Evolutionary conservation across 2,797 vertebrate genomes (phyloP), one percentile per base, ranked within the genome.

Genomic region (Philypnodon macrostomus): DNA sequence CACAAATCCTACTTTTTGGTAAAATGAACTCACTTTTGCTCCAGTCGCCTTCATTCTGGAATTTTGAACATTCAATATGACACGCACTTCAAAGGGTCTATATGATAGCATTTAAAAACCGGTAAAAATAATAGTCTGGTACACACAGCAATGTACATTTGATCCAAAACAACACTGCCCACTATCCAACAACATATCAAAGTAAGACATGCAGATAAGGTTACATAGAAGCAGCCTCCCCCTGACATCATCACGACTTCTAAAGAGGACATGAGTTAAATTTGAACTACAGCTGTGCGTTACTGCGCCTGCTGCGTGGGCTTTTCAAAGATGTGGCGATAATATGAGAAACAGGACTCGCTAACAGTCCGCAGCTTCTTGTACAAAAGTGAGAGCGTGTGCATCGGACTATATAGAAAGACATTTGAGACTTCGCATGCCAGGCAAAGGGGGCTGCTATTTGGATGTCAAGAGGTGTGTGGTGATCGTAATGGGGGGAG

Each of bases 401-500:
- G 16, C 38, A 40, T 31, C 15, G 12, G 47, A 10, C 52, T 51
- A 53, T 35, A 31, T 39, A 51, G 52, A 26, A 24, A 17, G n/a
- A n/a, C 34, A 47, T 30, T 38, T 46, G 46, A 38, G 62, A 80
- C 52, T 47, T 51, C 53, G 53, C 59, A 68, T 77, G 72, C 63
- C 72, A 63, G 60, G 64, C 51, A 53, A 41, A 12, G 27, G 58
- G 64, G 77, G 73, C 62, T n/a, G 70, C 72, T 76, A 84, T 87
- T 86, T 84, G 71, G 81, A 85, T 84, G 81, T 85, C 81, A 83
- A 73, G 70, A 73, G 69, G 80, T 83, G 75, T 79, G 78, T 77
- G 75, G 10, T 84, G 82, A 85, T 74, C 75, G 70, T 87, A 83
- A 85, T 85, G 56, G 79, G 65, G n/a, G 60, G 70, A 84, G 80